These are phyloP conservation scores for Pseudomugil tenellus DNA, from an alignment of 2,797 vertebrate species.

Conservation along the genomic window DNA sequence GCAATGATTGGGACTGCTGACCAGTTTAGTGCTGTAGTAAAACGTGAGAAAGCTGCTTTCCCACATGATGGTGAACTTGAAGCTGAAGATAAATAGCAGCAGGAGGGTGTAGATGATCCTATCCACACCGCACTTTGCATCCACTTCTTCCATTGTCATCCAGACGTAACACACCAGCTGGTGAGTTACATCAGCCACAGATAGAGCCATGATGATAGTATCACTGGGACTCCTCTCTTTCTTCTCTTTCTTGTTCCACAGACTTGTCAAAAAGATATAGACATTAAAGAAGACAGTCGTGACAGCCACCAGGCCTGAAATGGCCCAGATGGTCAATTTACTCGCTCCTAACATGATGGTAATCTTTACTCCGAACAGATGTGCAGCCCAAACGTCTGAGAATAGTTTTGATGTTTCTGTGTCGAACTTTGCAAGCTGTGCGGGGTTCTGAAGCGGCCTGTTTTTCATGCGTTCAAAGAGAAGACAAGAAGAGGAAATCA, in stretches of 20 bases:
- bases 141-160: slow-evolving; percentile 78
- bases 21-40: slow-evolving; percentile 84
- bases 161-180: slow-evolving; percentile 78
- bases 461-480: slow-evolving; percentile 50
- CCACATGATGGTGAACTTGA: slow-evolving; percentile 83
- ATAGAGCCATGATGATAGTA: slow-evolving; percentile 77
- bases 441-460: slow-evolving; percentile 28
- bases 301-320: slow-evolving; percentile 69
- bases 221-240: slow-evolving; percentile 77
- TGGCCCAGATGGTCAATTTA: slow-evolving; percentile 68
- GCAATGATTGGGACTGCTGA: slow-evolving; percentile 76
- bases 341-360: slow-evolving; percentile 33
- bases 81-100: slow-evolving; percentile 65
- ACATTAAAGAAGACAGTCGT: slow-evolving; percentile 78
- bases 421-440: slow-evolving; percentile 29
- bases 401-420: slow-evolving; percentile 2
- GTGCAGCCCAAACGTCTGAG: slow-evolving; percentile 8
- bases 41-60: slow-evolving; percentile 80
- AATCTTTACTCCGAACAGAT: slow-evolving; percentile 16
- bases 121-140: slow-evolving; percentile 53
- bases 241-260: slow-evolving; percentile 66
- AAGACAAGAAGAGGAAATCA: slow-evolving; percentile 40
- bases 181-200: slow-evolving; percentile 57
- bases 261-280: slow-evolving; percentile 76
- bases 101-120: slow-evolving; percentile 48